phyloP scores from a whole-genome alignment of 2,888 invertebrate genomes.

The Lithophane leautieri region DNA sequence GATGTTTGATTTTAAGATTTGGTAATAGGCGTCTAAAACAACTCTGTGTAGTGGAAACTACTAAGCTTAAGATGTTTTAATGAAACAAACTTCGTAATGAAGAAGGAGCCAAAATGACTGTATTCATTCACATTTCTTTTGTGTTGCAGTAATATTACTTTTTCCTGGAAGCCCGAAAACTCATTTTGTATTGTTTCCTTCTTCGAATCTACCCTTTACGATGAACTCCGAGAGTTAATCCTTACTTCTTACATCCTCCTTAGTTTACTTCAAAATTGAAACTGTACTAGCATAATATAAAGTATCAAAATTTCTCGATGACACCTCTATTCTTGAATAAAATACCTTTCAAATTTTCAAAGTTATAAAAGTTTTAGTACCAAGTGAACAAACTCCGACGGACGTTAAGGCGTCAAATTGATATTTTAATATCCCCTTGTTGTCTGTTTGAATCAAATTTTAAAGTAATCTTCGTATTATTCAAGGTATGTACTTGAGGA shows the following conservation, averaged over 20 bases:
- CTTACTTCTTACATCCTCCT: background rate
- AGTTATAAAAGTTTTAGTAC: constrained; percentile 71
- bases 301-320: constrained; percentile 54
- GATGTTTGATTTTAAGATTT: background rate
- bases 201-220: background rate
- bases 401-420: constrained; percentile 74
- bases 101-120: background rate
- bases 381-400: constrained; percentile 67
- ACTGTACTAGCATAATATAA: constrained; percentile 27
- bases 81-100: background rate
- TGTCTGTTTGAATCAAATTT: constrained; percentile 74
- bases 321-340: constrained; percentile 62
- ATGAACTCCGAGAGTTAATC: background rate
- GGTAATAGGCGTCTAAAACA: background rate
- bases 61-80: background rate
- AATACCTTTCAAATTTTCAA: constrained; percentile 67
- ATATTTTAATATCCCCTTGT: constrained; percentile 77
- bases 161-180: background rate
- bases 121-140: background rate
- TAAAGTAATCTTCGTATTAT: constrained; percentile 71
- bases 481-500: constrained; percentile 64
- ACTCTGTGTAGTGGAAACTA: no score
- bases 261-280: constrained; percentile 24
- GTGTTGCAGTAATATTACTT: background rate
- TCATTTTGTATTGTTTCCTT: background rate